These are phyloP conservation scores for Poecilia velifera DNA, from an alignment of 2,797 vertebrate genomes.

Conservation along the genomic window DNA sequence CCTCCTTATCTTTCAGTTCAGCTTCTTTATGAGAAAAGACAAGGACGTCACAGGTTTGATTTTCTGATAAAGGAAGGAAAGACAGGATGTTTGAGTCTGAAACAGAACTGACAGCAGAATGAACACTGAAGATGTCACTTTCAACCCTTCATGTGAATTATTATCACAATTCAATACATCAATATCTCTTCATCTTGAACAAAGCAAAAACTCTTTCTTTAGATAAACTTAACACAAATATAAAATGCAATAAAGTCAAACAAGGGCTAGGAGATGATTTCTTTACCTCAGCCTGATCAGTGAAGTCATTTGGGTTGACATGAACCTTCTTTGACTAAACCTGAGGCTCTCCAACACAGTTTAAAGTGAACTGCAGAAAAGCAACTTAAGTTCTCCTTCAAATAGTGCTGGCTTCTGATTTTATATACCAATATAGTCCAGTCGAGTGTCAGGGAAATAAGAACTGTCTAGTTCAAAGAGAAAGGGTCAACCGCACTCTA, in stretches of 20 bases:
- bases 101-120: conserved; percentile 5
- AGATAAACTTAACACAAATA: not conserved
- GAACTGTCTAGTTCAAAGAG: conserved; percentile 43
- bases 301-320: not conserved
- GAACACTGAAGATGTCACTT: not conserved
- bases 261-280: not conserved
- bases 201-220: not conserved
- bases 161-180: not conserved
- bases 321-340: not conserved
- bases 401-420: not conserved
- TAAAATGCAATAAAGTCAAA: not conserved
- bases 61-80: conserved; percentile 19
- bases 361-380: not conserved
- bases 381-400: not conserved
- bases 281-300: not conserved
- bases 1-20: conserved; percentile 25
- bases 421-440: conserved; percentile 34
- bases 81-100: not conserved
- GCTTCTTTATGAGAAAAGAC: conserved; percentile 49
- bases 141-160: not conserved
- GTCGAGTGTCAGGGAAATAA: conserved; percentile 49
- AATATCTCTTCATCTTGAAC: not conserved
- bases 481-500: conserved; percentile 62
- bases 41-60: conserved; percentile 17
- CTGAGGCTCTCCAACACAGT: not conserved